Evolutionary conservation across 2,113 vertebrate genomes (phyloP).

Genomic region (Gymnogyps californianus): DNA sequence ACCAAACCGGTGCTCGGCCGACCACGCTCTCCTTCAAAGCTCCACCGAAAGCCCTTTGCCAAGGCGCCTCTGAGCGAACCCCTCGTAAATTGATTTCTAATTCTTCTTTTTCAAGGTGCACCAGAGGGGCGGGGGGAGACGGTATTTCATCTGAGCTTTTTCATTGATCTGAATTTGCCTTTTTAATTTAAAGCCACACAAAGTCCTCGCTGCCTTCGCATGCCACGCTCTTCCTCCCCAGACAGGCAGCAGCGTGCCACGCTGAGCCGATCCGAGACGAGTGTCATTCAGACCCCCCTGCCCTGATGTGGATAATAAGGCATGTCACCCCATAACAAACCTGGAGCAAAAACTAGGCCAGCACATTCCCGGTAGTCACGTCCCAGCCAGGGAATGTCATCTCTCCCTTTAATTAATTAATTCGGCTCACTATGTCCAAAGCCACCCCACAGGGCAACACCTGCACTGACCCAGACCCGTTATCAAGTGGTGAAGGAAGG

Average conservation of each 20-base stretch:
- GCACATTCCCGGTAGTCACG: neutral
- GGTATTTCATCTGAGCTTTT: neutral
- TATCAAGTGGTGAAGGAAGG: neutral
- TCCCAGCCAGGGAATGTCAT: neutral
- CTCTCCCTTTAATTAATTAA: neutral
- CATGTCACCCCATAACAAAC: neutral
- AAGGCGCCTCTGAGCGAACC: conserved; percentile 46
- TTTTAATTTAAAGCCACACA: neutral
- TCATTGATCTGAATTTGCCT: neutral
- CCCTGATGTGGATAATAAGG: neutral
- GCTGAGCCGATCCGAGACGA: rapidly evolving
- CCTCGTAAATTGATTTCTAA: conserved; percentile 58
- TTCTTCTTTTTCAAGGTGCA: conserved; percentile 44
- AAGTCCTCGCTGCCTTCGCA: neutral
- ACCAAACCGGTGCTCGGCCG: neutral
- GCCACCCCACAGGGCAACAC: neutral
- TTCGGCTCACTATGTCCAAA: neutral
- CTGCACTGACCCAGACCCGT: neutral
- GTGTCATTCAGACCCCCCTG: neutral
- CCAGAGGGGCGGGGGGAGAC: neutral
- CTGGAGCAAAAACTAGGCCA: neutral
- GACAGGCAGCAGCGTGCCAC: neutral
- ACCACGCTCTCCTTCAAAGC: neutral
- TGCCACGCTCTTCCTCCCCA: neutral
- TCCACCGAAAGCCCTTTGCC: conserved; percentile 40